Percentiles rank a stretch among this genome's conserved stretches.
Conservation (phyloP, 1,140 invertebrate species). For the Procambarus virginalis region DNA sequence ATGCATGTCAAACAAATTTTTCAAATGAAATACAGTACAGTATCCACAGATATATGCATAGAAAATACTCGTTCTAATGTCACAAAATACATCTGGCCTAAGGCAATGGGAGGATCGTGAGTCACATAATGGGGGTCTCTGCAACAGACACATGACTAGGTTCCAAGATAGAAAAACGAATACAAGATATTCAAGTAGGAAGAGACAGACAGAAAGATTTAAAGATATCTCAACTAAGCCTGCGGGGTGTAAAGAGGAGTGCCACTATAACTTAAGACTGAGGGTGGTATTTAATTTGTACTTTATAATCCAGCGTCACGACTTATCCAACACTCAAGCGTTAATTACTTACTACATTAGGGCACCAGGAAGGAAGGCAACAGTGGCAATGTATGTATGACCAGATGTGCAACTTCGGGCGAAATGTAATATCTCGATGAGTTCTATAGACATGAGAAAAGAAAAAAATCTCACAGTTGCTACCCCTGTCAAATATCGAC, state of each 20-base stretch:
- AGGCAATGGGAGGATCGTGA: conserved; percentile 50
- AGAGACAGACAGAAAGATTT: conserved; percentile 62
- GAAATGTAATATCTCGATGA: conserved; percentile 51
- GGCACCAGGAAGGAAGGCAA: conserved; percentile 67
- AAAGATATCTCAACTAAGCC: conserved; percentile 68
- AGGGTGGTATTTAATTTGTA: conserved; percentile 67
- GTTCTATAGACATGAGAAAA: conserved; percentile 41
- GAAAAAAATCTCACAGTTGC: conserved; percentile 36
- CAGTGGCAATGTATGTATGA: conserved; percentile 63
- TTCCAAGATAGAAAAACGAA: conserved; percentile 56
- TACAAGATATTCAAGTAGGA: conserved; percentile 47
- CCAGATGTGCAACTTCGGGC: conserved; percentile 65
- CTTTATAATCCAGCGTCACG: conserved; percentile 67
- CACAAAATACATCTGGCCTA: conserved; percentile 63
- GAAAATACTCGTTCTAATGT: conserved; percentile 56
- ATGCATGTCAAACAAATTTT: background rate
- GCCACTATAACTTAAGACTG: conserved; percentile 61
- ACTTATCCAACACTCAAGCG: conserved; percentile 67
- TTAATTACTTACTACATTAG: conserved; percentile 67
- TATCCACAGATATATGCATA: background rate
- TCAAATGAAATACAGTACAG: conserved; percentile 5
- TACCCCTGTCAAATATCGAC: conserved; percentile 37
- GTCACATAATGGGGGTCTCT: conserved; percentile 51
- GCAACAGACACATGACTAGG: conserved; percentile 65
- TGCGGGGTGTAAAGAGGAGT: conserved; percentile 68